Evolutionary conservation across 2,797 vertebrate genomes (phyloP).

Genomic region (Siniperca scherzeri): DNA sequence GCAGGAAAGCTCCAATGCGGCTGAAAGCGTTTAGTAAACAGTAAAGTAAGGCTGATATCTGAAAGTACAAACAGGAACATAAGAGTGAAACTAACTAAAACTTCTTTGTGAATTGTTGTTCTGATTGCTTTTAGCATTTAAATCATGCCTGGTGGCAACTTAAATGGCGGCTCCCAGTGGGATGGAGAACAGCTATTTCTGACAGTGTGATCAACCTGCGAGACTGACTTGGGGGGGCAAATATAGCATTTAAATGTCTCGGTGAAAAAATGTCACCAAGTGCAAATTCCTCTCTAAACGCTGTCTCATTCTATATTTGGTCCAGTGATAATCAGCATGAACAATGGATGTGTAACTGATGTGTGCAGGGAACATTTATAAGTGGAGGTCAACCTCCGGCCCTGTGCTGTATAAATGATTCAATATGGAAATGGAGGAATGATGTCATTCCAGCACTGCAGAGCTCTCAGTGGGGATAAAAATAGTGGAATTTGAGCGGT

Average conservation of each 20-base stretch:
- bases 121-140: conserved; percentile 13
- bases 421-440: conserved; percentile 68
- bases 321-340: conserved; percentile 26
- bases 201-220: conserved; percentile 23
- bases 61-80: not conserved
- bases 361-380: conserved; percentile 41
- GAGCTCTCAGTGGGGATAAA: conserved; percentile 57
- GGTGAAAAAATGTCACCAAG: conserved; percentile 18
- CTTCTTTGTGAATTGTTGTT: conserved; percentile 1
- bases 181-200: conserved; percentile 33
- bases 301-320: conserved; percentile 10
- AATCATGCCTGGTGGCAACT: conserved; percentile 17
- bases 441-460: conserved; percentile 55
- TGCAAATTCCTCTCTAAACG: not conserved
- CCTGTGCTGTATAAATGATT: conserved; percentile 71
- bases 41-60: not conserved
- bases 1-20: too few relatives aligned
- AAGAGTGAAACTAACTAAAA: not conserved
- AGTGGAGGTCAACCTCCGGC: conserved; percentile 55
- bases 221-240: conserved; percentile 17
- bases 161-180: not conserved
- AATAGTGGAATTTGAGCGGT: conserved; percentile 67
- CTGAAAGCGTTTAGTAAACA: not conserved
- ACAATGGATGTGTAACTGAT: conserved; percentile 30
- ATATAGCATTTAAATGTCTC: conserved; percentile 29